phyloP scores from a whole-genome alignment of 1,140 invertebrate species.

The Hypothenemus hampei region DNA sequence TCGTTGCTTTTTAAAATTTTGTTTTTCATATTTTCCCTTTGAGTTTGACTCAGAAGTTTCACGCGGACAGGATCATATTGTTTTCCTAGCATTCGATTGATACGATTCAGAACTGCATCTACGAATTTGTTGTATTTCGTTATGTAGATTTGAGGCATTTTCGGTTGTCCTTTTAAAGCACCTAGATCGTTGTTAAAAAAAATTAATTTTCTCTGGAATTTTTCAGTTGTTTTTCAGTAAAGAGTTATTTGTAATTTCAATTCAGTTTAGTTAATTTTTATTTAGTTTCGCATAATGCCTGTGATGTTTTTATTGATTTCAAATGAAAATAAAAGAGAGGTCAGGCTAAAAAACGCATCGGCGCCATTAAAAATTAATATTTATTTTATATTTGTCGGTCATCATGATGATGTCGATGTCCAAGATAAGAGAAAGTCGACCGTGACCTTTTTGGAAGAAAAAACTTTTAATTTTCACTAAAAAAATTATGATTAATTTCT shows the following conservation, averaged over 20 bases:
- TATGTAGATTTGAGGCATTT: conserved; percentile 65
- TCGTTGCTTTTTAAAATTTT: conserved; percentile 30
- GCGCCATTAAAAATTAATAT: too few species aligned
- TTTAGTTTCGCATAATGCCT: too few species aligned
- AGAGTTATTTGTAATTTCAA: too few species aligned
- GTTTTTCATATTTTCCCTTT: conserved; percentile 45
- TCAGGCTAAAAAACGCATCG: too few species aligned
- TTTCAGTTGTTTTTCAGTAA: too few species aligned
- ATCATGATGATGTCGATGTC: conserved; percentile 1
- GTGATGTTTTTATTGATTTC: too few species aligned
- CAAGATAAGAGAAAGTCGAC: conserved; percentile 8
- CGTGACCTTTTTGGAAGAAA: background rate
- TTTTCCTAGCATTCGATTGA: conserved; percentile 68
- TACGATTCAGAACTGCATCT: conserved; percentile 70
- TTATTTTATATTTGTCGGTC: background rate
- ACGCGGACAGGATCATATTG: conserved; percentile 80
- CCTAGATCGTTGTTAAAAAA: conserved; percentile 25
- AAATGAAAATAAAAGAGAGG: too few species aligned
- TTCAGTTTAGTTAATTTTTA: too few species aligned
- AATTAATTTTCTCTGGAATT: conserved; percentile 2
- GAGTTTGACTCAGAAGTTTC: conserved; percentile 59
- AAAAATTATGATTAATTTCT: background rate
- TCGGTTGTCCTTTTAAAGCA: conserved; percentile 30
- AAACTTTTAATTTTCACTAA: background rate
- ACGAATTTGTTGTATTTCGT: conserved; percentile 77